Evolutionary conservation across 2,797 vertebrate genomes (phyloP).

Genomic region (Acanthornis magna): DNA sequence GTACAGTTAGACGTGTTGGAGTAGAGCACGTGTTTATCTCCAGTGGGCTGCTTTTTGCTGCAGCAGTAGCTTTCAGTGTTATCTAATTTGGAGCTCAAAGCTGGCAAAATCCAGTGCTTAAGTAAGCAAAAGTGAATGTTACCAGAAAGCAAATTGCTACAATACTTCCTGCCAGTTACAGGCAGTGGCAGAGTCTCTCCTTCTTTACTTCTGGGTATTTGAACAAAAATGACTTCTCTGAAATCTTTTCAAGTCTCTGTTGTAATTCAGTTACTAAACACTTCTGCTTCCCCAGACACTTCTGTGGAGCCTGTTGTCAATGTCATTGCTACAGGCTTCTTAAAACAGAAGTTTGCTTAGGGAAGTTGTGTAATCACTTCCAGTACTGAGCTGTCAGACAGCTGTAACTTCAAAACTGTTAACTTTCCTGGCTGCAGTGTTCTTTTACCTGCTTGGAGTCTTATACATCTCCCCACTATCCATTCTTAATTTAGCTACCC

Average conservation of each 20-base stretch:
- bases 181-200: background rate
- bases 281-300: background rate
- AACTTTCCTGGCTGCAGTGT: background rate
- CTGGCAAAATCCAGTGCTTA: conserved; percentile 21
- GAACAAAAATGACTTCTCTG: background rate
- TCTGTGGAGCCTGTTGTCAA: background rate
- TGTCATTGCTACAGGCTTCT: background rate
- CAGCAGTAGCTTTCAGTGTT: background rate
- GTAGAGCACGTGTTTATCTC: background rate
- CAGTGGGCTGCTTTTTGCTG: conserved; percentile 3
- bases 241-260: background rate
- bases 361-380: background rate
- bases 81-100: background rate
- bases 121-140: conserved; percentile 13
- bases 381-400: background rate
- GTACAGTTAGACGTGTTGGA: background rate
- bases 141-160: background rate
- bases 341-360: background rate
- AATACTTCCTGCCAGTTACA: background rate
- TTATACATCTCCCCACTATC: background rate
- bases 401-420: background rate
- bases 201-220: background rate
- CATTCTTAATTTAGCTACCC: background rate
- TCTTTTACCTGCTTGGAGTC: background rate
- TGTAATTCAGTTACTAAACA: background rate